Conservation (phyloP, 2,113 vertebrate genomes). For the Girardinichthys multiradiatus region DNA sequence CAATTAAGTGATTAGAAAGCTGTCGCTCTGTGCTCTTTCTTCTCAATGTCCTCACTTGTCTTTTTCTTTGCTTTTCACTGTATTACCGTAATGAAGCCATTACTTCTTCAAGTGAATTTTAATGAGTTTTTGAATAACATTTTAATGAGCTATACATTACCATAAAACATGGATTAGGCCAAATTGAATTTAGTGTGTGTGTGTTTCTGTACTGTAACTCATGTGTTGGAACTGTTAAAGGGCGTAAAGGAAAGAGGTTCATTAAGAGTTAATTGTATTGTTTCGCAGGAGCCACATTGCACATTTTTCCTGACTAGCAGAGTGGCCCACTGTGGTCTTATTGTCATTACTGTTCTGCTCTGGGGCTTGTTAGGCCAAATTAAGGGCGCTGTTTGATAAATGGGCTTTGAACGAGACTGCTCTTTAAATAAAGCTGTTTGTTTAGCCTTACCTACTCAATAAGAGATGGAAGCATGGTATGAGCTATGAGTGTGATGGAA, state of each 20-base stretch:
- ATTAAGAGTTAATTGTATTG: slow-evolving; percentile 92
- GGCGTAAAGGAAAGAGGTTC: slow-evolving; percentile 81
- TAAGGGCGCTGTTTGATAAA: slow-evolving; percentile 62
- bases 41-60: slow-evolving; percentile 64
- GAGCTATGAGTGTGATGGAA: slow-evolving; percentile 51
- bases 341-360: slow-evolving; percentile 74
- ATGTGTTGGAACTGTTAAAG: slow-evolving; percentile 45
- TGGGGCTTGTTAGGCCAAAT: slow-evolving; percentile 75
- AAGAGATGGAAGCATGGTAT: slow-evolving; percentile 31
- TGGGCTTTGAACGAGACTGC: slow-evolving; percentile 52
- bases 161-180: slow-evolving; percentile 89
- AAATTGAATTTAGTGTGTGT: slow-evolving; percentile 85
- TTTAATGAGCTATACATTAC: slow-evolving; percentile 95
- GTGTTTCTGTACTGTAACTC: slow-evolving; percentile 18
- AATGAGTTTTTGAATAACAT: slow-evolving; percentile 96
- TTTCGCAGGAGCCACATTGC: slow-evolving; percentile 79
- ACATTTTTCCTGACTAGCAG: slow-evolving; percentile 69
- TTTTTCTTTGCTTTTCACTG: slow-evolving; percentile 86
- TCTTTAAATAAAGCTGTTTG: slow-evolving; percentile 71
- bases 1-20: slow-evolving; percentile 92
- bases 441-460: slow-evolving; percentile 58
- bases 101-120: slow-evolving; percentile 92
- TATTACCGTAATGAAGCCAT: slow-evolving; percentile 94
- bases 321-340: slow-evolving; percentile 63
- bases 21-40: slow-evolving; percentile 75